Percentiles rank a stretch among this genome's conserved stretches.
phyloP scores from a whole-genome alignment of 1,140 invertebrate genomes.

The Antheraea pernyi region DNA sequence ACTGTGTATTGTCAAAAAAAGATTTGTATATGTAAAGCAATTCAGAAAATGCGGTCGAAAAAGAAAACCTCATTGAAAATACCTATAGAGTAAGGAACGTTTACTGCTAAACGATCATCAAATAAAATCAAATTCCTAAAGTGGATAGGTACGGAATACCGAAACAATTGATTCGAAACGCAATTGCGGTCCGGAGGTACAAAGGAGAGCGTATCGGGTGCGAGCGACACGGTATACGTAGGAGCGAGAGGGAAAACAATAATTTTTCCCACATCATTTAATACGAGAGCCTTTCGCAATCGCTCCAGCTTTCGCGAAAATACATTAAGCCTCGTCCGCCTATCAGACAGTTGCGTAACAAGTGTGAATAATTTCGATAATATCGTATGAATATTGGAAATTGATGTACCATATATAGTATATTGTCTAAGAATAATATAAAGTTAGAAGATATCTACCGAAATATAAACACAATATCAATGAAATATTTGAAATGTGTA shows the following conservation, averaged over 20 bases:
- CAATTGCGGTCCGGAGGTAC: conserved; percentile 1
- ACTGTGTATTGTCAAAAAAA: too few species aligned
- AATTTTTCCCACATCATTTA: conserved; percentile 61
- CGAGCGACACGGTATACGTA: conserved; percentile 16
- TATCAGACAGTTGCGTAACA: conserved; percentile 33
- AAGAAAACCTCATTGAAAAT: not conserved
- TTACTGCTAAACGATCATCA: not conserved
- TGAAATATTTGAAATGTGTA: too few species aligned
- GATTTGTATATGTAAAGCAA: not conserved
- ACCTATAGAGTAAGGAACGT: not conserved
- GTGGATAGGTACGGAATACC: conserved; percentile 1
- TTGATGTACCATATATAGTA: too few species aligned
- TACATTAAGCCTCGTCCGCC: conserved; percentile 38
- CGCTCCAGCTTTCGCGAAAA: conserved; percentile 39
- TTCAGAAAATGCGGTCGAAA: not conserved
- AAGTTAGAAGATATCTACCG: too few species aligned
- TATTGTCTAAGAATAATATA: too few species aligned
- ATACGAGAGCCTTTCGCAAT: conserved; percentile 30
- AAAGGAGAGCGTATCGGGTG: conserved; percentile 8
- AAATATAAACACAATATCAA: too few species aligned
- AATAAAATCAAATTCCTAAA: conserved; percentile 3
- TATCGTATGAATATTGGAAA: too few species aligned
- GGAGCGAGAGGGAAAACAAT: conserved; percentile 28
- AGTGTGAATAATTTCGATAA: not conserved
- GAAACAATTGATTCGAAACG: not conserved